phyloP scores from a whole-genome alignment of 1,140 invertebrate genomes.

The Zophobas atratus region DNA sequence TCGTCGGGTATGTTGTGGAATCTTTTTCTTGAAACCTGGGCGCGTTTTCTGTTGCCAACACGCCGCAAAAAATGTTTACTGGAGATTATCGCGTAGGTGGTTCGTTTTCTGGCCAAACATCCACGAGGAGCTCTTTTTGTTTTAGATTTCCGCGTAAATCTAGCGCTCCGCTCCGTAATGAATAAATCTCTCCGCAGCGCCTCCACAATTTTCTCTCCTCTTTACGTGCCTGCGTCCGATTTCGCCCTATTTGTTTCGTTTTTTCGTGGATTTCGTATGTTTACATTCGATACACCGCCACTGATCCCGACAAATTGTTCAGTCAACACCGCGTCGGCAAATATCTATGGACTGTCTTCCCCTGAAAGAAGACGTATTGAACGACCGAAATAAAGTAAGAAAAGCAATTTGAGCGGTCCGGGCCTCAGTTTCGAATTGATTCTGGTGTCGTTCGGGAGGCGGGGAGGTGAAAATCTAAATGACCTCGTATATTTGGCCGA shows the following conservation, averaged over 20 bases:
- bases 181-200: no score
- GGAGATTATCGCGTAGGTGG: no score
- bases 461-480: constrained; percentile 48
- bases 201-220: no score
- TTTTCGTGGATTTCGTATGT: constrained; percentile 43
- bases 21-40: no score
- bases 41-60: no score
- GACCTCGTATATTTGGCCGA: constrained; percentile 57
- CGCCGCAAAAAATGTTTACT: no score
- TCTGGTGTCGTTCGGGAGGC: constrained; percentile 44
- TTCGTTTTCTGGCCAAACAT: no score
- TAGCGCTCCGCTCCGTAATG: neutral
- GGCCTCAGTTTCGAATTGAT: constrained; percentile 54
- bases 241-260: constrained; percentile 26
- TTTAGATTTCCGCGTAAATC: neutral
- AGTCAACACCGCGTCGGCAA: constrained; percentile 52
- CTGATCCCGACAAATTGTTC: constrained; percentile 57
- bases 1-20: no score
- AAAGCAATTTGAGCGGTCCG: constrained; percentile 61
- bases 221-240: neutral
- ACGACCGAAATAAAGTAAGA: constrained; percentile 60
- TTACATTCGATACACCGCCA: constrained; percentile 57
- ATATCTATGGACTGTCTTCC: constrained; percentile 54
- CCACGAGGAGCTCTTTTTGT: constrained; percentile 1
- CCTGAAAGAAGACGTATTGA: constrained; percentile 57